Conservation (phyloP, 2,113 vertebrate genomes). For the Xiphias gladius region DNA sequence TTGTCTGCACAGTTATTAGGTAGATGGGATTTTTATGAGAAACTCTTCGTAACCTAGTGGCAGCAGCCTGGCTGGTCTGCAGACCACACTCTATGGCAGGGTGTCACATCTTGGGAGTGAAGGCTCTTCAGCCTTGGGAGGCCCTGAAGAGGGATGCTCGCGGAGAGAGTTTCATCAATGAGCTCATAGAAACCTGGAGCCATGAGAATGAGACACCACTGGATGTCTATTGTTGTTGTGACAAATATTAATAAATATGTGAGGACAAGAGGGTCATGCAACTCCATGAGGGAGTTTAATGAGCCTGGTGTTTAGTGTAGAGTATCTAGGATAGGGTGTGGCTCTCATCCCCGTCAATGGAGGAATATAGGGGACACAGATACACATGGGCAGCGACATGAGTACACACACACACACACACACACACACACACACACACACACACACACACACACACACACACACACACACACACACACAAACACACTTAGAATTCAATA, state of each 20-base stretch:
- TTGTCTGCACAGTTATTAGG: slow-evolving; percentile 11
- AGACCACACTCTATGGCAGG: slow-evolving; percentile 8
- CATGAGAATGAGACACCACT: slow-evolving; percentile 23
- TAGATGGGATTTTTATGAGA: background rate
- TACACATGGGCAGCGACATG: slow-evolving; percentile 17
- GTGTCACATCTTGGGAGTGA: slow-evolving; percentile 21
- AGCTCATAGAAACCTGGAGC: slow-evolving; percentile 57
- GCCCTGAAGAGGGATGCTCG: slow-evolving; percentile 34
- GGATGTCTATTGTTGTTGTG: slow-evolving; percentile 48
- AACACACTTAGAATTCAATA: slow-evolving; percentile 13
- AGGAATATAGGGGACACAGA: slow-evolving; percentile 39
- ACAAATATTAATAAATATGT: slow-evolving; percentile 46
- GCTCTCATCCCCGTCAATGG: slow-evolving; percentile 41
- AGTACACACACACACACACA: slow-evolving; percentile 29
- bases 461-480: no score
- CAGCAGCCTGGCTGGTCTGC: background rate
- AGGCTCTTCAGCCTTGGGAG: slow-evolving; percentile 20
- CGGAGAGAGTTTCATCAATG: slow-evolving; percentile 40
- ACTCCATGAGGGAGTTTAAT: slow-evolving; percentile 42
- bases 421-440: no score
- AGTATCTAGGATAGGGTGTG: slow-evolving; percentile 33
- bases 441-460: no score
- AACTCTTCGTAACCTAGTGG: background rate
- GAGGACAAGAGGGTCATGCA: slow-evolving; percentile 47
- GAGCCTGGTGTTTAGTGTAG: slow-evolving; percentile 25